Base-by-base conservation (phyloP, 2,888 invertebrate genomes). In the Labia minor region DNA sequence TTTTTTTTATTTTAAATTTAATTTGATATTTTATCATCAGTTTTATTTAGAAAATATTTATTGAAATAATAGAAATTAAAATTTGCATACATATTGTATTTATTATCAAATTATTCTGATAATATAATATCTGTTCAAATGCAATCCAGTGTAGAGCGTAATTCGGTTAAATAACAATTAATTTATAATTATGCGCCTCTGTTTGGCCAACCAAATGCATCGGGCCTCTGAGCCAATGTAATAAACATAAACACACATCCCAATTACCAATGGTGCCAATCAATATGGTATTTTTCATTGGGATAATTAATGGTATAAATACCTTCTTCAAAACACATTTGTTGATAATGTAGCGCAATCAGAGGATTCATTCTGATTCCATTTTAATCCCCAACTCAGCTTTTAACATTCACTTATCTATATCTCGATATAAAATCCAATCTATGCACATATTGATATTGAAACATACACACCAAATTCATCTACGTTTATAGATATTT, bases 61-160 rank as follows among this genome's bases (percentile, higher is more conserved):
- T 26, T 26, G 26, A 26, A 26, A 26, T 26, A 26, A 26, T 26
- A 26, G 4, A 26, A 49, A 49, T 11, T 49, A 49, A 49, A 49
- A 49, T 49, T 49, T 49, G n/a, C 49, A 49, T 49, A 49, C 49
- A 49, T 49, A 49, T 49, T 49, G 14, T 14, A 14, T 49, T 49
- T 49, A 49, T 49, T 49, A 49, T 49, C 49, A 49, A 49, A 49
- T 49, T 49, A 49, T 49, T 49, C 49, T n/a, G 49, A 49, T 49
- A 49, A 49, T 49, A 49, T 49, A 49, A 49, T 49, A 49, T 49
- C 49, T 11, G 49, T 49, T n/a, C 49, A 49, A 49, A 49, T 49
- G n/a, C 49, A 49, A 49, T 49, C 49, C 49, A 49, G 8, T 49
- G n/a, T 49, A 49, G 49, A 49, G 26, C 3, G 49, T 49, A 49